These are phyloP conservation scores for Globicephala melas DNA, from an alignment of 2,113 vertebrate genomes.

Conservation along the genomic window DNA sequence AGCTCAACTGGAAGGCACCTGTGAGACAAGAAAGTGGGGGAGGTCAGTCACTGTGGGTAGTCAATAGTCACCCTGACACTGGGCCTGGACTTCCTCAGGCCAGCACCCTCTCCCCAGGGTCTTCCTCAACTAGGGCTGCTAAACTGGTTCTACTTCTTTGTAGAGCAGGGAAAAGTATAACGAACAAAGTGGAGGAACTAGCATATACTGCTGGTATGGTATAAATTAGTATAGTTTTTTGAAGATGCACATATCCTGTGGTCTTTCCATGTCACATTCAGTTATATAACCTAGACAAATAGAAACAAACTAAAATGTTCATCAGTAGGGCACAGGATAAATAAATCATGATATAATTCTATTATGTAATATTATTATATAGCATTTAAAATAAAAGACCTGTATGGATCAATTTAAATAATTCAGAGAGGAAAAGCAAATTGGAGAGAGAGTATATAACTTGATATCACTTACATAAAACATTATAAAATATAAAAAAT, in stretches of 20 bases:
- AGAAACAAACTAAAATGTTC: slow-evolving; percentile 9
- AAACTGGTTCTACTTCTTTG: neutral
- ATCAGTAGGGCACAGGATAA: neutral
- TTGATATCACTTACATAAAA: neutral
- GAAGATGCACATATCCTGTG: neutral
- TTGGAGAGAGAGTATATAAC: neutral
- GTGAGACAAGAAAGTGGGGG: neutral
- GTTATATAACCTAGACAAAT: slow-evolving; percentile 15
- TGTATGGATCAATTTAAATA: neutral
- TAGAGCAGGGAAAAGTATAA: neutral
- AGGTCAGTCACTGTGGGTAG: neutral
- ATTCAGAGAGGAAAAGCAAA: neutral
- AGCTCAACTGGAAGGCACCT: slow-evolving; percentile 80
- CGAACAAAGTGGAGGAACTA: neutral
- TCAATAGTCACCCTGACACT: neutral
- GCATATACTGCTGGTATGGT: neutral
- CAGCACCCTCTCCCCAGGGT: neutral
- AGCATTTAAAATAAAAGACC: neutral
- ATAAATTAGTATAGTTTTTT: neutral
- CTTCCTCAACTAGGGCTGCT: neutral
- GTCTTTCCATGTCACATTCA: neutral
- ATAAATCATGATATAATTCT: neutral
- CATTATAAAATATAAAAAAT: neutral
- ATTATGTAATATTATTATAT: neutral
- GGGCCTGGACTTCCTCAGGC: neutral